Evolutionary conservation across 2,797 vertebrate genomes (phyloP).

Genomic region (Pelodytes ibericus): DNA sequence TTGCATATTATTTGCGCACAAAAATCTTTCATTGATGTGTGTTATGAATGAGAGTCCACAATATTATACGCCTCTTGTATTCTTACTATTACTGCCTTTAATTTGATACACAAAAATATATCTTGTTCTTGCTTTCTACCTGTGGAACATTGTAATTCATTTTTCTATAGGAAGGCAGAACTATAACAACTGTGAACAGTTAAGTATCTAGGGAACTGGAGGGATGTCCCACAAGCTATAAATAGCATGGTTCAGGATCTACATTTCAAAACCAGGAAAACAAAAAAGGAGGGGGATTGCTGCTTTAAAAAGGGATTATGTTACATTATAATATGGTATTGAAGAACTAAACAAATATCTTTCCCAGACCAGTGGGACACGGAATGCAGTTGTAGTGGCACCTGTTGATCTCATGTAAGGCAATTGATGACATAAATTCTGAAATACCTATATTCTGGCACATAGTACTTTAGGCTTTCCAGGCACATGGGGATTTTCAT

Average conservation of each 20-base stretch:
- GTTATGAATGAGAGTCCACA: no score
- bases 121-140: no score
- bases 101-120: no score
- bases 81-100: no score
- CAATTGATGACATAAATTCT: slow-evolving; percentile 35
- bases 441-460: slow-evolving; percentile 35
- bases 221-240: slow-evolving; percentile 19
- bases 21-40: no score
- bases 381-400: slow-evolving; percentile 25
- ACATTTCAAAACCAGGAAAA: slow-evolving; percentile 22
- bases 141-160: background rate
- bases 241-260: slow-evolving; percentile 2
- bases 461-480: slow-evolving; percentile 1
- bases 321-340: slow-evolving; percentile 27
- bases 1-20: no score
- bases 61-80: no score
- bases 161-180: slow-evolving; percentile 9
- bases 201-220: slow-evolving; percentile 14
- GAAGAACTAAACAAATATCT: slow-evolving; percentile 22
- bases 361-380: slow-evolving; percentile 16
- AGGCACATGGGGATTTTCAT: slow-evolving; percentile 30
- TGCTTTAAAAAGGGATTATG: slow-evolving; percentile 33
- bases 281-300: slow-evolving; percentile 17
- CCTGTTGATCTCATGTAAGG: slow-evolving; percentile 37
- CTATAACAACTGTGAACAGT: slow-evolving; percentile 32